Conservation (phyloP, 30 jellyfish, hydroid and myxozoan genomes). For the Aurelia sp. region DNA sequence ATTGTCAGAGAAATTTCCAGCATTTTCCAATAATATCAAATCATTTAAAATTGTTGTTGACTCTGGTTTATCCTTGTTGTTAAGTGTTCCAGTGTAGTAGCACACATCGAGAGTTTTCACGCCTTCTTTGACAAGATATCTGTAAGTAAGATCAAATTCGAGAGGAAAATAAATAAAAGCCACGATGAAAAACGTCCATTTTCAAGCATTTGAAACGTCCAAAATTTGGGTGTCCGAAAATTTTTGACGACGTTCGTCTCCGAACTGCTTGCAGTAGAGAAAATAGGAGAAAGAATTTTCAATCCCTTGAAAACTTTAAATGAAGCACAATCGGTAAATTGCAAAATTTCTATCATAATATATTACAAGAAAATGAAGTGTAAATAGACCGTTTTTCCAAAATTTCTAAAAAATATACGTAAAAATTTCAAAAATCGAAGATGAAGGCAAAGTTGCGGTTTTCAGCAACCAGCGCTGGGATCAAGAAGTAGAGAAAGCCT, state of each 20-base stretch:
- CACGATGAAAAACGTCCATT: background rate
- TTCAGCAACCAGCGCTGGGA: too few species aligned
- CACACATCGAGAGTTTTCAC: slow-evolving; percentile 49
- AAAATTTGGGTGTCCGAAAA: too few species aligned
- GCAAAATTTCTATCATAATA: too few species aligned
- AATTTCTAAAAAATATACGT: too few species aligned
- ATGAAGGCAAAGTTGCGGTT: too few species aligned
- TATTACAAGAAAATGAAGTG: too few species aligned
- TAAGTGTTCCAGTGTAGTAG: slow-evolving; percentile 25
- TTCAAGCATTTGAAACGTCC: background rate
- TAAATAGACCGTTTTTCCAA: too few species aligned
- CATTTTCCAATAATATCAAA: slow-evolving; percentile 31
- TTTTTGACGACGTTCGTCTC: too few species aligned
- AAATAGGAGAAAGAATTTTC: background rate
- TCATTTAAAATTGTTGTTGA: slow-evolving; percentile 58
- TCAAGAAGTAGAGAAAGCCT: too few species aligned
- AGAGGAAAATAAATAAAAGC: background rate
- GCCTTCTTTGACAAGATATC: slow-evolving; percentile 45
- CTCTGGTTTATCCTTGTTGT: slow-evolving; percentile 14
- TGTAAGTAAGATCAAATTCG: background rate
- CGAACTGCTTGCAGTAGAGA: background rate
- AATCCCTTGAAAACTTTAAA: too few species aligned
- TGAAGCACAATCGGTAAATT: too few species aligned
- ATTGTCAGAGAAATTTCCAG: slow-evolving; percentile 52
- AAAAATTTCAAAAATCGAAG: too few species aligned